Evolutionary conservation across 2,113 vertebrate species (phyloP).

Genomic region (Gasterosteus nipponicus): DNA sequence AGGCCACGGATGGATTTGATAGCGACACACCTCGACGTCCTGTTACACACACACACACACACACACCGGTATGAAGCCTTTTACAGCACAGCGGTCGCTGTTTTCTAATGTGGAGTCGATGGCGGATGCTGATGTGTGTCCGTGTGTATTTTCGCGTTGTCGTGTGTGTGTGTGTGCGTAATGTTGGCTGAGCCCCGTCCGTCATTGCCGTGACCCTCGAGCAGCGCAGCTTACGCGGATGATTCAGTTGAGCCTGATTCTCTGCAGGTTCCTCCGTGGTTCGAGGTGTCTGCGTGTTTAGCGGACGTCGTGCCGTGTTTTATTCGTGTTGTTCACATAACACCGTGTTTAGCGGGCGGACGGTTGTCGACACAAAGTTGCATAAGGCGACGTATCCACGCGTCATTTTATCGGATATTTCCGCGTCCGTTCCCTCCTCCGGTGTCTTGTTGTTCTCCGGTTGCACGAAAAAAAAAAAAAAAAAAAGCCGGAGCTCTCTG

Average conservation of each 20-base stretch:
- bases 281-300: neutral
- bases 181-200: constrained; percentile 66
- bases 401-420: neutral
- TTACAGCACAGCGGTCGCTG: constrained; percentile 35
- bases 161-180: too few species aligned
- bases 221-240: constrained; percentile 72
- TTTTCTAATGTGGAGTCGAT: constrained; percentile 60
- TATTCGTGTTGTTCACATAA: too few species aligned
- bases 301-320: too few species aligned
- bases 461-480: neutral
- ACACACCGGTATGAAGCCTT: neutral
- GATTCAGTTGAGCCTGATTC: constrained; percentile 75
- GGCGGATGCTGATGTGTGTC: constrained; percentile 67
- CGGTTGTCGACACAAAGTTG: too few species aligned
- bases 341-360: too few species aligned
- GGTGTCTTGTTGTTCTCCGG: constrained; percentile 31
- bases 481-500: constrained; percentile 43
- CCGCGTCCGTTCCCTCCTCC: constrained; percentile 18
- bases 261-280: constrained; percentile 14
- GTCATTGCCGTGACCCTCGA: constrained; percentile 84
- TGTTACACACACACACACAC: constrained; percentile 6
- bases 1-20: constrained; percentile 40
- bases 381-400: too few species aligned
- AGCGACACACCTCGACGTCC: constrained; percentile 46
- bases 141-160: neutral